Percentiles rank a stretch among this genome's conserved stretches.
Evolutionary conservation across 2,113 vertebrate genomes (phyloP).

Genomic region (Aspiorhynchus laticeps): DNA sequence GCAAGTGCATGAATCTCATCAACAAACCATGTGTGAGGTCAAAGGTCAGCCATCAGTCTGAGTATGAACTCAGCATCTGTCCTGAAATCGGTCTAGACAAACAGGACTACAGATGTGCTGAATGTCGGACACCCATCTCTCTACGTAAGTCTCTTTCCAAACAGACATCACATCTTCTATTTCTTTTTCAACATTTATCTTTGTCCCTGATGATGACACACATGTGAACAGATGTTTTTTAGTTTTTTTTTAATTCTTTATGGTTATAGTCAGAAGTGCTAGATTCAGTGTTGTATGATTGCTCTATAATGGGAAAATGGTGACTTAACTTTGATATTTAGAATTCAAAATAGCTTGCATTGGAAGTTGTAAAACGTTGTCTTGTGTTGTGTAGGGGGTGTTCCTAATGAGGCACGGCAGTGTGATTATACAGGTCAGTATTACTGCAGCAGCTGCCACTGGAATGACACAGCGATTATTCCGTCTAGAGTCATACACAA

Average conservation of each 20-base stretch:
- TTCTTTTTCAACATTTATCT: not conserved
- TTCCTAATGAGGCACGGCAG: conserved; percentile 91
- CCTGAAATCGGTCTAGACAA: conserved; percentile 92
- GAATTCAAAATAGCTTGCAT: not conserved
- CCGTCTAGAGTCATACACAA: conserved; percentile 95
- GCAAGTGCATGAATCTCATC: conserved; percentile 95
- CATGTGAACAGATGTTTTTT: not conserved
- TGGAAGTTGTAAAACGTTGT: not conserved
- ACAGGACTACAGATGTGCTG: conserved; percentile 94
- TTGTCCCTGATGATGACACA: not conserved
- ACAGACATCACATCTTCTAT: not conserved
- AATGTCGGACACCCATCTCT: conserved; percentile 90
- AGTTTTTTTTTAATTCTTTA: not conserved
- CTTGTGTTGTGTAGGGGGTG: conserved; percentile 76
- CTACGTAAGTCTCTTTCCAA: conserved; percentile 80
- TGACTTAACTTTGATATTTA: not conserved
- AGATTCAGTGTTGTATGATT: not conserved
- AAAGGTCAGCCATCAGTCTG: conserved; percentile 95
- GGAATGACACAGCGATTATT: conserved; percentile 91
- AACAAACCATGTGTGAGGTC: conserved; percentile 90
- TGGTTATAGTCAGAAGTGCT: not conserved
- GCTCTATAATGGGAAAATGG: not conserved
- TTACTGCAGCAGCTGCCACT: conserved; percentile 96
- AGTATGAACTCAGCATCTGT: conserved; percentile 95
- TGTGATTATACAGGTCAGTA: conserved; percentile 98